These are phyloP conservation scores for Camponotus pennsylvanicus DNA, from an alignment of 1,140 invertebrate genomes.

Conservation along the genomic window DNA sequence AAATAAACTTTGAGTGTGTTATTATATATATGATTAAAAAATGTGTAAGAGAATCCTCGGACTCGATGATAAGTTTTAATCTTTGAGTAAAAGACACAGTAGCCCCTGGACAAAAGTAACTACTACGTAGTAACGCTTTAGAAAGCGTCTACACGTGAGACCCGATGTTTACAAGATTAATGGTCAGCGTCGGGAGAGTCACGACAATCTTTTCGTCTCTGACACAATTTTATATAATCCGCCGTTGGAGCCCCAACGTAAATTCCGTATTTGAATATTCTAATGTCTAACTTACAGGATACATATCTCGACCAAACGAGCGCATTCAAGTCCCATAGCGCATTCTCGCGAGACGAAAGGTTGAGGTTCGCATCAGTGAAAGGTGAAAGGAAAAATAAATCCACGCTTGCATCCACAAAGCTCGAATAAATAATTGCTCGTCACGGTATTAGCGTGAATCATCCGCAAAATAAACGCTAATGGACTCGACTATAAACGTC, in stretches of 20 bases:
- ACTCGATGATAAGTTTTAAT: slow-evolving; percentile 15
- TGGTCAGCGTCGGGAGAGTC: slow-evolving; percentile 9
- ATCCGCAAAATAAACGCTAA: background rate
- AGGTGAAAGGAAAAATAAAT: slow-evolving; percentile 72
- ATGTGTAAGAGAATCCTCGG: background rate
- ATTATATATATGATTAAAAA: too few species aligned
- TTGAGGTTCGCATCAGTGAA: slow-evolving; percentile 65
- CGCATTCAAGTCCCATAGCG: slow-evolving; percentile 37
- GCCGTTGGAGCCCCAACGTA: background rate
- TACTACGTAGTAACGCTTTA: slow-evolving; percentile 48
- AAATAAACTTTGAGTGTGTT: too few species aligned
- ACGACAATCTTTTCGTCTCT: background rate
- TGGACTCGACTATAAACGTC: background rate
- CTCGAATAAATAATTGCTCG: slow-evolving; percentile 29
- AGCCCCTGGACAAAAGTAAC: slow-evolving; percentile 6
- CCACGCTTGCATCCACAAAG: background rate
- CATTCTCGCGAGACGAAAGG: slow-evolving; percentile 66
- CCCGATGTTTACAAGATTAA: slow-evolving; percentile 55
- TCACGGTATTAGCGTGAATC: slow-evolving; percentile 30
- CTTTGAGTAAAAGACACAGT: background rate
- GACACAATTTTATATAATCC: slow-evolving; percentile 47
- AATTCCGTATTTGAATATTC: slow-evolving; percentile 33
- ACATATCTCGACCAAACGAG: background rate
- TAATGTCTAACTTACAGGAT: slow-evolving; percentile 32
- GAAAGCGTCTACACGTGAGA: slow-evolving; percentile 29